A percentile compares a stretch with the other conserved stretches of the same genome.
phyloP scores from a whole-genome alignment of 2,113 vertebrate genomes.

The Dendropsophus ebraccatus region DNA sequence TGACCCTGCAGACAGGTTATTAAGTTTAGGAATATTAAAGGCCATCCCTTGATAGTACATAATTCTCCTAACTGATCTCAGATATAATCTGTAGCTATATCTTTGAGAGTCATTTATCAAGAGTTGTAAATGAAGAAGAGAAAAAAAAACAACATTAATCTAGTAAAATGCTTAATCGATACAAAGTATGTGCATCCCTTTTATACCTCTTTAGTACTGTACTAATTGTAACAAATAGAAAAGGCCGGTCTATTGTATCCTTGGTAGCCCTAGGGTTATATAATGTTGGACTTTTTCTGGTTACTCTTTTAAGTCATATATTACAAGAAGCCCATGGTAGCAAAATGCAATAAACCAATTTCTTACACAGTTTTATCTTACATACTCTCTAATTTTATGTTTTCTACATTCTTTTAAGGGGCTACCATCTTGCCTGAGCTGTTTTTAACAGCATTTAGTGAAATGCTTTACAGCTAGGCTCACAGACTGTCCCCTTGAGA shows the following conservation, averaged over 20 bases:
- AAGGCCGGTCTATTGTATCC: too few relatives aligned
- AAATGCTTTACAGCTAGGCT: too few relatives aligned
- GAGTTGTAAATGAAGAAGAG: conserved; percentile 36
- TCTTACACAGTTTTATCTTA: too few relatives aligned
- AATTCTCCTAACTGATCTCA: conserved; percentile 47
- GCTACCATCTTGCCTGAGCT: too few relatives aligned
- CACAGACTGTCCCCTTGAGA: too few relatives aligned
- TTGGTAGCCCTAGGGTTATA: not conserved
- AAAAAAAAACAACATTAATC: conserved; percentile 32
- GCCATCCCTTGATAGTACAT: conserved; percentile 42
- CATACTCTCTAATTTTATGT: too few relatives aligned
- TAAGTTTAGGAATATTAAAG: conserved; percentile 53
- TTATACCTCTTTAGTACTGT: not conserved
- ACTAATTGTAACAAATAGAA: not conserved
- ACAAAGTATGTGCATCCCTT: conserved; percentile 1
- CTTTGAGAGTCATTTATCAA: conserved; percentile 49
- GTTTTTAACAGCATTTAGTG: too few relatives aligned
- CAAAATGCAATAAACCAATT: too few relatives aligned
- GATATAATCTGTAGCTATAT: conserved; percentile 42
- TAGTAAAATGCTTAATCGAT: conserved; percentile 22
- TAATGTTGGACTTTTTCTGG: not conserved
- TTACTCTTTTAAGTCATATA: not conserved
- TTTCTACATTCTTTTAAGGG: too few relatives aligned
- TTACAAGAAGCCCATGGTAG: not conserved
- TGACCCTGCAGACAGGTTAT: conserved; percentile 50